Evolutionary conservation across 1,140 invertebrate genomes (phyloP), one percentile per base, ranked within the genome.

Genomic region (Zelostemma sp.): DNA sequence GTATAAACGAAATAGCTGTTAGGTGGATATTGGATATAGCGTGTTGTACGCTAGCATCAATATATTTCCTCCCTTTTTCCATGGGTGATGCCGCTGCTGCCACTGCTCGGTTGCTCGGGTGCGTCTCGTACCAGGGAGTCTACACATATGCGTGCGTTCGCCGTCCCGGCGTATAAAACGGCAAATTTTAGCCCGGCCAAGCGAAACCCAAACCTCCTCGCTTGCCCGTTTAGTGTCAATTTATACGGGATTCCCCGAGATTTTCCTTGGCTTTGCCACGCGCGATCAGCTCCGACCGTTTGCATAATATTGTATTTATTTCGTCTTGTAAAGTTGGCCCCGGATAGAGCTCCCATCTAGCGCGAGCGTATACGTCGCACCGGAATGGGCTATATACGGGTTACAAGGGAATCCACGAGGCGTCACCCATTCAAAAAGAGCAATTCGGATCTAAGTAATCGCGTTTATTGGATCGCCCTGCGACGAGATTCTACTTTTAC

Each of bases 291-390:
- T 68, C 74, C 77, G 74, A 75, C 80, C 79, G 82, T 84, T 84
- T 84, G 82, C 82, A 84, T 84, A 84, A 84, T 84, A 84, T 84
- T 83, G 82, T 84, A 84, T 84, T 84, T 84, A 84, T 84, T 84
- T 83, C 77, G 80, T 79, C 82, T 83, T 84, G 81, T 83, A 82
- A n/a, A 84, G 72, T 68, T 68, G 57, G 61, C 58, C 58, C 58
- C 57, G 72, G 64, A 65, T 58, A 51, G 61, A 63, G 64, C 18
- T 68, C 48, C 46, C 47, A 38, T 61, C 43, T 59, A 60, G 62
- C 57, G 54, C 31, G 49, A 68, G 68, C 63, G 54, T 62, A 70
- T 69, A 70, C 46, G 72, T 60, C 61, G 75, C 47, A 63, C 51
- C 53, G 69, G 72, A 83, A 84, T 82, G 73, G 77, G 72, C 80